phyloP scores from a whole-genome alignment of 2,888 invertebrate species.

The Pomacea canaliculata region DNA sequence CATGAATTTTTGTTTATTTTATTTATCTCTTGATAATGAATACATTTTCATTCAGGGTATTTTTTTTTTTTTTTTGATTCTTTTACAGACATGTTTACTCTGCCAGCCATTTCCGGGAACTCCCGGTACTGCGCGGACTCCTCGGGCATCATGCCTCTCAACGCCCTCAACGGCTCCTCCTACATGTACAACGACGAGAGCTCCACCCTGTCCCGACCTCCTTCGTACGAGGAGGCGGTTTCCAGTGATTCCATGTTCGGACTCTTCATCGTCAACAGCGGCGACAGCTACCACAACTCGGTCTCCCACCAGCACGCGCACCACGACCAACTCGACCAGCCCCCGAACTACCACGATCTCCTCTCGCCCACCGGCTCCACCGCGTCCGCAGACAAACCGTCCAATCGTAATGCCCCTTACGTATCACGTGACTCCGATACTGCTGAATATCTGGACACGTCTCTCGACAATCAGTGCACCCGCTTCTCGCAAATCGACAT shows the following conservation, averaged over 20 bases:
- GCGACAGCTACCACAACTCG: constrained; percentile 10
- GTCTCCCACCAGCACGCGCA: constrained; percentile 1
- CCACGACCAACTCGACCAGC: constrained; percentile 6
- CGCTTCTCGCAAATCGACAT: constrained; percentile 10
- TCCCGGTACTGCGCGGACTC: constrained; percentile 14
- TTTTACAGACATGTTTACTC: constrained; percentile 22
- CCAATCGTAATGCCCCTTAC: neutral
- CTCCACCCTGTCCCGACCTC: neutral
- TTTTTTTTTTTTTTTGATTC: too few species aligned
- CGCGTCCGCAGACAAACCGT: neutral
- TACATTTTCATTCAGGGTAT: too few species aligned
- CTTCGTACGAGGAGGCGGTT: constrained; percentile 24
- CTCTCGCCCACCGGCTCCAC: neutral
- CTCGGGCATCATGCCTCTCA: constrained; percentile 29
- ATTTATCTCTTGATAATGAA: too few species aligned
- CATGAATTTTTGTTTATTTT: too few species aligned
- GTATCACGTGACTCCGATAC: neutral
- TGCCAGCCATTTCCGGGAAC: constrained; percentile 21
- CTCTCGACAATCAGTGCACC: constrained; percentile 6
- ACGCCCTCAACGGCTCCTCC: constrained; percentile 25
- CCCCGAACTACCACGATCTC: neutral
- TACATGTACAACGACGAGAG: neutral
- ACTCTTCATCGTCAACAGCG: constrained; percentile 20
- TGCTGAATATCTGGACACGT: constrained; percentile 4
- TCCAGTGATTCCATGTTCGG: constrained; percentile 21